These are phyloP conservation scores for Chelmon rostratus DNA, from an alignment of 2,797 vertebrate genomes.

Conservation along the genomic window DNA sequence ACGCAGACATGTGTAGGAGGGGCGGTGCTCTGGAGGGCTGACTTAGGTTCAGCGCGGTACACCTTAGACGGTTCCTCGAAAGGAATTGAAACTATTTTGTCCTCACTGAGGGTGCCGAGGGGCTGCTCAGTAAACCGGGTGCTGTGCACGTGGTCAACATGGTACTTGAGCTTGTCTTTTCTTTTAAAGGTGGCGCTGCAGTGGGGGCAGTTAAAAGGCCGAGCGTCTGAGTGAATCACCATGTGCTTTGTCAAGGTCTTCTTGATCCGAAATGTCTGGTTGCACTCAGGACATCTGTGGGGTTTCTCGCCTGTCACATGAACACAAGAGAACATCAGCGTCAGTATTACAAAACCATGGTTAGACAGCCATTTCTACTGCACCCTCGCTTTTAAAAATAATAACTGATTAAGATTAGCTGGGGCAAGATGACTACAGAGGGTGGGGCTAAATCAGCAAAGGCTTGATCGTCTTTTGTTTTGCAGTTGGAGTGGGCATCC, in stretches of 20 bases:
- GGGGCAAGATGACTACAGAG: too few species aligned
- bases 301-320: slow-evolving; percentile 93
- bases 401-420: not conserved
- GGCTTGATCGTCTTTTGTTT: too few species aligned
- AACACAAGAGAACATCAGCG: slow-evolving; percentile 21
- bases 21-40: slow-evolving; percentile 78
- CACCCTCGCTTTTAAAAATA: not conserved
- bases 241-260: slow-evolving; percentile 99
- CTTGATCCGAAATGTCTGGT: slow-evolving; percentile 97
- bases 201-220: slow-evolving; percentile 96
- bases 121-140: slow-evolving; percentile 86
- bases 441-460: not conserved
- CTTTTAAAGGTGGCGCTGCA: slow-evolving; percentile 97
- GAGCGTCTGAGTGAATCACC: slow-evolving; percentile 98
- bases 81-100: slow-evolving; percentile 82
- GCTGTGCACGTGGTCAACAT: slow-evolving; percentile 96
- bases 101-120: slow-evolving; percentile 71
- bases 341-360: not conserved
- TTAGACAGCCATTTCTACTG: too few species aligned
- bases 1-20: slow-evolving; percentile 82
- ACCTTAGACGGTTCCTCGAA: slow-evolving; percentile 83
- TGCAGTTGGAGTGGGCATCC: too few species aligned
- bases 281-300: slow-evolving; percentile 95
- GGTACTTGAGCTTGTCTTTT: slow-evolving; percentile 98
- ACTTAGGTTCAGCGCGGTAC: slow-evolving; percentile 69